Evolutionary conservation across 2,797 vertebrate genomes (phyloP), one percentile per base, ranked within the genome.

Genomic region (Paguma larvata): DNA sequence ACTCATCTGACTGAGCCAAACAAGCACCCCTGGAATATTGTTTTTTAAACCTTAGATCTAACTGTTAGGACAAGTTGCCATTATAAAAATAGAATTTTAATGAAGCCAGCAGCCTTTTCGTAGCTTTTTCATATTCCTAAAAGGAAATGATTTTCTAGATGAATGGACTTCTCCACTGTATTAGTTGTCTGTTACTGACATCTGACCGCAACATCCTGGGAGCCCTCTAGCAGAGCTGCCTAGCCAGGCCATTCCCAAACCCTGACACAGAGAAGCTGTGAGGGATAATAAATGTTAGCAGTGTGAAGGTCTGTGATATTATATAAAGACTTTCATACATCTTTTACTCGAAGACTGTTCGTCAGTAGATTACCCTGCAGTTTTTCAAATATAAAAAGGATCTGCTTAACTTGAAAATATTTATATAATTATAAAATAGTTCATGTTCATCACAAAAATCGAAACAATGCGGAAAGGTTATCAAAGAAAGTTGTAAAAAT

Each of bases 351-450:
- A 95, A 85, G 32, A 25, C 27, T 80, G 0, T 86, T 91, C n/a
- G 38, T 87, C 19, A 41, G 51, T 84, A 18, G 77, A 62, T 85
- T n/a, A 34, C 13, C 4, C 32, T 89, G n/a, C 32, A 38, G 75
- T 92, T 41, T 85, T 94, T 83, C 70, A 92, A 83, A 88, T 91
- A 51, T 32, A 15, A 78, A 94, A 94, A 83, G 27, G 25, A 73
- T 92, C 15, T 94, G 19, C 63, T 89, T 95, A 85, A 16, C 27
- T n/a, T 85, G 91, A 82, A 80, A 79, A 85, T 75, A 79, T n/a
- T 91, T 75, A 84, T 75, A 7, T 68, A 95, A 83, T 46, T 88
- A 15, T 84, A 62, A 34, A 91, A 70, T 63, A 82, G 48, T 89
- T 77, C 8, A 34, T 78, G 23, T 83, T 91, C 38, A 63, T 91